Base-by-base conservation (phyloP, 2,113 vertebrate genomes). In the Syrrhaptes paradoxus region DNA sequence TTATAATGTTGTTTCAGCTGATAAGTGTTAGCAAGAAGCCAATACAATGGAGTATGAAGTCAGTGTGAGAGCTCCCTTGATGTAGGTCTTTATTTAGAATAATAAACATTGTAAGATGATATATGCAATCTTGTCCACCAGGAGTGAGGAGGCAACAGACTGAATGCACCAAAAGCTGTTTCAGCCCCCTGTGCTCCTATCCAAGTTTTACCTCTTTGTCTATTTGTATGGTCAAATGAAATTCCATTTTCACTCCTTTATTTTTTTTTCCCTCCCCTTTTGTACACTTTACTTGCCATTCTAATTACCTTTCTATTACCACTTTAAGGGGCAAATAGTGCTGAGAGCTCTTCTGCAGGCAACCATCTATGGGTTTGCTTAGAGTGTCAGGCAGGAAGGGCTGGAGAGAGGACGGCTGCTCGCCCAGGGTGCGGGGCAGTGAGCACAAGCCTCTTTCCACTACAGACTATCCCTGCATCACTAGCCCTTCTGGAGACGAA, bases 1-100 rank as follows among this genome's bases (percentile, higher is more conserved):
- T 84, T 91, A 43, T 28, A 92, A 73, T 93, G 58, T 84, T 94
- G 62, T 94, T 96, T 94, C 83, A 77, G 92, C 96, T 89, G 86
- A 75, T 91, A 89, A 91, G 81, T 93, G 81, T 91, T 94, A 96
- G 84, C 43, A 41, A 94, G 85, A 87, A 93, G 58, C 49, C 85
- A 72, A 55, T 89, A 94, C 85, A 94, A 87, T 86, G 49, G 68
- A 94, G 75, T 78, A 51, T 7, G 20, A 90, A 94, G 63, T 78
- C 66, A 52, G 75, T 65, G 31, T 94, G 91, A 94, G 29, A 89
- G 83, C 55, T 96, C 89, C 76, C 70, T 94, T 5, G 6, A 62
- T 83, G 77, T 83, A 87, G 95, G 84, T 41, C 85, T 87, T 91
- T 94, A 87, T 85, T 79, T 79, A 82, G 85, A 95, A 84, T 86